A percentile compares a stretch with the other conserved stretches of the same genome.
Evolutionary conservation across 2,888 invertebrate species (phyloP).

Genomic region (Catocala nupta): DNA sequence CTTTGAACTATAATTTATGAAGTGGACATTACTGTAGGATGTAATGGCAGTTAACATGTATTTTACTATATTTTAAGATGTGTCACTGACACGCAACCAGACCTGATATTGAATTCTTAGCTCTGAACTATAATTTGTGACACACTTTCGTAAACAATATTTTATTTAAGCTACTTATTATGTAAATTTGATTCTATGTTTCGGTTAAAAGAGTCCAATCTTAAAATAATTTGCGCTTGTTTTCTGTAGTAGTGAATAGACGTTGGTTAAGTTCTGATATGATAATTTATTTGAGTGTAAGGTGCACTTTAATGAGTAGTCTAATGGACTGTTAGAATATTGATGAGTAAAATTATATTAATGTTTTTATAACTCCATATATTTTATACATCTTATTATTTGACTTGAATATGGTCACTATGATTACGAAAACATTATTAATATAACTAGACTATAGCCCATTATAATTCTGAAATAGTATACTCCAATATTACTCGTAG

Average conservation of each 20-base stretch:
- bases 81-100: too few species aligned
- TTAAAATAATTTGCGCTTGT: background rate
- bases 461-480: background rate
- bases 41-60: too few species aligned
- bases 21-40: too few species aligned
- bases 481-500: background rate
- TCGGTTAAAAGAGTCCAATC: background rate
- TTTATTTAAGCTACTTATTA: too few species aligned
- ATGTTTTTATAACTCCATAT: conserved; percentile 10
- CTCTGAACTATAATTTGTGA: too few species aligned
- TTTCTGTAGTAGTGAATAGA: conserved; percentile 13
- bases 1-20: too few species aligned
- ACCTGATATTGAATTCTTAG: too few species aligned
- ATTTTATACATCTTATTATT: conserved; percentile 4
- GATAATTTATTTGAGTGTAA: conserved; percentile 27
- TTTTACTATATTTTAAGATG: too few species aligned
- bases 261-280: conserved; percentile 19
- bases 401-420: conserved; percentile 12
- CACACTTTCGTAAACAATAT: too few species aligned
- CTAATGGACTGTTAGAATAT: conserved; percentile 17
- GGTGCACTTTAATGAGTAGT: conserved; percentile 40
- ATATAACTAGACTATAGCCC: conserved; percentile 9
- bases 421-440: conserved; percentile 26
- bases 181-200: too few species aligned
- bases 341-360: conserved; percentile 15